A percentile compares a stretch with the other conserved stretches of the same genome.
Evolutionary conservation across 1,140 invertebrate genomes (phyloP).

Genomic region (Eciton burchellii): DNA sequence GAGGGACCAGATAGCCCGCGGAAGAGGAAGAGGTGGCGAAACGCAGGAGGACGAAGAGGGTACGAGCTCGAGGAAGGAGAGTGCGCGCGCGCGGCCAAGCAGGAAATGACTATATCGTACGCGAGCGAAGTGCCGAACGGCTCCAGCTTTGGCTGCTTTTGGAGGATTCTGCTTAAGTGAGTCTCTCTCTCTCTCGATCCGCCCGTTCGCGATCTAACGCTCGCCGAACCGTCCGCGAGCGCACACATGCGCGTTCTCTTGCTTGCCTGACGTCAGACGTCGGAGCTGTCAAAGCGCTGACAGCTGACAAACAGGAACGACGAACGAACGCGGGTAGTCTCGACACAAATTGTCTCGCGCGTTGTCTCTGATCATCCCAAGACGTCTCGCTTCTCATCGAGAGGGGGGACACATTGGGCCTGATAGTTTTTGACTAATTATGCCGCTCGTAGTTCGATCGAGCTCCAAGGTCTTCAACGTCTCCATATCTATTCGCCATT

Average conservation of each 20-base stretch:
- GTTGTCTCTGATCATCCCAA: background rate
- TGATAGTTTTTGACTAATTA: background rate
- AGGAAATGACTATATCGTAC: constrained; percentile 93
- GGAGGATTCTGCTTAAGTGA: constrained; percentile 94
- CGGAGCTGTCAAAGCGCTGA: constrained; percentile 22
- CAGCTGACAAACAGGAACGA: constrained; percentile 54
- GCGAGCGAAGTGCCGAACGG: constrained; percentile 95
- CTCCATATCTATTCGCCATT: background rate
- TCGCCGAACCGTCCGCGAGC: constrained; percentile 2
- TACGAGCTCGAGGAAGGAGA: constrained; percentile 55
- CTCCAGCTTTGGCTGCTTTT: constrained; percentile 96
- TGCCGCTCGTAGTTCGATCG: background rate
- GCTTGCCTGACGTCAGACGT: background rate
- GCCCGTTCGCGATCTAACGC: background rate
- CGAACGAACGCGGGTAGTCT: constrained; percentile 23
- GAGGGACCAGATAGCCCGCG: constrained; percentile 41
- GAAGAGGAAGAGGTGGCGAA: constrained; percentile 2
- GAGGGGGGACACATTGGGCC: background rate
- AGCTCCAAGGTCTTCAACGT: background rate
- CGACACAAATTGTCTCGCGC: constrained; percentile 58
- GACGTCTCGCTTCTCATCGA: background rate
- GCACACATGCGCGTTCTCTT: background rate
- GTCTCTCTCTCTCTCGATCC: constrained; percentile 83
- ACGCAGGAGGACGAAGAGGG: constrained; percentile 19
- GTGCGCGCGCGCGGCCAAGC: constrained; percentile 64